phyloP scores from a whole-genome alignment of 2,113 vertebrate genomes.

The Balaenoptera acutorostrata region DNA sequence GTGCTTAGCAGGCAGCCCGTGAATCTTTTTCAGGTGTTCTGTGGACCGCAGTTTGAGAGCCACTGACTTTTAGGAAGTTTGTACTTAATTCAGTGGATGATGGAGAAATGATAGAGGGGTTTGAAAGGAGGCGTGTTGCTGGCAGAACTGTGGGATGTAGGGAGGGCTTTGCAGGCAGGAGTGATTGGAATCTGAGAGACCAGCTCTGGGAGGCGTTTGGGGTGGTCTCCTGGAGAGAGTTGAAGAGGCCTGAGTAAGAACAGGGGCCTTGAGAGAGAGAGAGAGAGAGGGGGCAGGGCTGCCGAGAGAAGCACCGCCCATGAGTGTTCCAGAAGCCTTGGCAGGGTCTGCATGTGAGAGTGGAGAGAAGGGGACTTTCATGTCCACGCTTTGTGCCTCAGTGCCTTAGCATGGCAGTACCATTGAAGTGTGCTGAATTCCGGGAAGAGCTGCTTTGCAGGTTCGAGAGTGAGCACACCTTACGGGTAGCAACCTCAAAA shows the following conservation, averaged over 20 bases:
- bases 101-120: not conserved
- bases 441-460: not conserved
- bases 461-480: not conserved
- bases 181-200: not conserved
- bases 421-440: not conserved
- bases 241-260: not conserved
- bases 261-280: not conserved
- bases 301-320: rapidly evolving
- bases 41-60: not conserved
- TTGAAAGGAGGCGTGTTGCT: not conserved
- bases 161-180: too few species aligned
- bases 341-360: not conserved
- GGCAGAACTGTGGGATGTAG: not conserved
- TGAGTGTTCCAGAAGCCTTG: rapidly evolving
- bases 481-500: not conserved
- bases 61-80: not conserved
- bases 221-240: not conserved
- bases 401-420: too few species aligned
- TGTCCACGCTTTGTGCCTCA: not conserved
- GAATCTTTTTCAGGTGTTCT: not conserved
- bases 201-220: not conserved
- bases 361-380: not conserved
- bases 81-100: not conserved
- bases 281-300: not conserved
- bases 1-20: rapidly evolving